Percentiles rank a stretch among this genome's conserved stretches.
phyloP scores from a whole-genome alignment of 2,888 invertebrate genomes.

The Philereme vetulata region DNA sequence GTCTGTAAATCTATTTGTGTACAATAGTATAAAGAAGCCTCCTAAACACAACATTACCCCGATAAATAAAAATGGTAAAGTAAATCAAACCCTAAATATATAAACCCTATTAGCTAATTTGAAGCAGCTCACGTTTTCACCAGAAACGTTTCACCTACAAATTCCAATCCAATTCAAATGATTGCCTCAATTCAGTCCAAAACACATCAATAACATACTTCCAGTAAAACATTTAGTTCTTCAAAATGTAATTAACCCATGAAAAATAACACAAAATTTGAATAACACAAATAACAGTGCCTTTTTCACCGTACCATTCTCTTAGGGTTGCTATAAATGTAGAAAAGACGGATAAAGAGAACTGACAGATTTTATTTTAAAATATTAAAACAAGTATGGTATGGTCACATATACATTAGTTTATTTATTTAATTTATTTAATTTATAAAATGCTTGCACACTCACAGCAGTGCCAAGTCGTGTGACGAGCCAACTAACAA shows the following conservation, averaged over 20 bases:
- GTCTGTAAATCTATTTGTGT: no score
- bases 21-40: no score
- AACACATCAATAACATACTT: slow-evolving; percentile 26
- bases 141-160: slow-evolving; percentile 5
- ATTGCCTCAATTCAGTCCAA: slow-evolving; percentile 23
- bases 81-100: no score
- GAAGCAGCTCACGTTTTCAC: neutral
- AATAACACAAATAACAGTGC: slow-evolving; percentile 32
- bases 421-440: no score
- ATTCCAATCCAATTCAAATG: slow-evolving; percentile 16
- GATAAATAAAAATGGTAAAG: no score
- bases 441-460: no score
- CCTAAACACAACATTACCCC: no score
- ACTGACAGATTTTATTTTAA: neutral
- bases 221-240: slow-evolving; percentile 32
- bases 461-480: no score
- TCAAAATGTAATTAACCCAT: slow-evolving; percentile 35
- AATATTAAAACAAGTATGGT: no score
- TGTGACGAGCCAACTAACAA: no score
- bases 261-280: slow-evolving; percentile 32
- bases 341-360: slow-evolving; percentile 3
- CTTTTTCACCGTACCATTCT: slow-evolving; percentile 38
- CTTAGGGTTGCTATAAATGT: slow-evolving; percentile 14
- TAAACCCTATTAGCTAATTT: no score
- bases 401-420: no score